Evolutionary conservation across 2,113 vertebrate genomes (phyloP), one percentile per base, ranked within the genome.

Genomic region (Hyaena hyaena): DNA sequence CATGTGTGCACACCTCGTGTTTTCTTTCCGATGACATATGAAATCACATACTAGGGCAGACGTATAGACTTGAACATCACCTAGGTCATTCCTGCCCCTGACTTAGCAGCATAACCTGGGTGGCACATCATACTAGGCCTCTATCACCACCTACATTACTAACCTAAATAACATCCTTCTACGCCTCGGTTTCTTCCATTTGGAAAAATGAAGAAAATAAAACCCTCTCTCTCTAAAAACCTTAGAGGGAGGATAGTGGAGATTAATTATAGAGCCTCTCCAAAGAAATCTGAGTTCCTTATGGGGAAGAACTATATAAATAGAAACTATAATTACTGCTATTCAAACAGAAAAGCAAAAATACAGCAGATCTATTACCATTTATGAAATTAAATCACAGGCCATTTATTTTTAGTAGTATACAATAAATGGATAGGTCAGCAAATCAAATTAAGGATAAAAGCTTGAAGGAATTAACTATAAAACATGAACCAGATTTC

Each of bases 341-440:
- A 53, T 48, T 84, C 63, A 87, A 63, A 93, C n/a, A 88, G 68
- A 61, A 80, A 81, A 89, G 87, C n/a, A 95, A 94, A 97, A 86
- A 84, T 81, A 90, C 95, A 85, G 76, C 76, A 82, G 50, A 93
- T 84, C 43, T 96, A 85, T 39, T 94, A 76, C 80, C 33, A 73
- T 76, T 66, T 86, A 93, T 87, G 65, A 93, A 97, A 93, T 90
- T 93, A 91, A 95, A 93, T 91, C n/a, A 94, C 5, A 95, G 82
- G 53, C 66, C 68, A 86, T 69, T 93, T 89, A 91, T 84, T 94
- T 96, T 97, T 61, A 82, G 66, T 88, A 90, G 80, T 50, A 90
- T 77, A 68, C 96, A 77, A 91, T 58, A 88, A n/a, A 68, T 15
- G 63, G 68, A 15, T 43, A 82, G 50, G n/a, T 86, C 68, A 89